Evolutionary conservation across 2,888 invertebrate genomes (phyloP).

Genomic region (Teleogryllus oceanicus): DNA sequence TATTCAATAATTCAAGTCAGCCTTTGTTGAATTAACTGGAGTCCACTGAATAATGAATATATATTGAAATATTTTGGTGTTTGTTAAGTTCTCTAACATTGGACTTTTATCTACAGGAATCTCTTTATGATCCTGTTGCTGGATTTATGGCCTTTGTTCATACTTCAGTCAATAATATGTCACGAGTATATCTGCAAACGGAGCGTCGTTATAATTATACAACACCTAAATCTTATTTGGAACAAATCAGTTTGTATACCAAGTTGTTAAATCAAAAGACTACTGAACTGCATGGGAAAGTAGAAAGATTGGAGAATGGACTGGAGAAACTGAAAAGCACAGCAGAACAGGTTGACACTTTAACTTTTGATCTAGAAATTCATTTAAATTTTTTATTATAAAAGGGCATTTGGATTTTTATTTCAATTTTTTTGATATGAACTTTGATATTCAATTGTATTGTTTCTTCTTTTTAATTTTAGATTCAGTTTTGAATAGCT

Average conservation of each 20-base stretch:
- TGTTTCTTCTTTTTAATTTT: neutral
- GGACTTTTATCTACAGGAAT: slow-evolving; percentile 48
- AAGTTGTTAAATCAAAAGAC: slow-evolving; percentile 82
- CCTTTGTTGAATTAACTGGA: no score
- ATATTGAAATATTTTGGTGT: no score
- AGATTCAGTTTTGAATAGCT: no score
- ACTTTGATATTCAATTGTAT: no score
- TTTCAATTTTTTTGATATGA: no score
- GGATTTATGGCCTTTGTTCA: slow-evolving; percentile 95
- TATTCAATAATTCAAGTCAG: no score
- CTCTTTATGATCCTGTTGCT: slow-evolving; percentile 78
- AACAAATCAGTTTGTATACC: slow-evolving; percentile 89
- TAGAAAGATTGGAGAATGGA: slow-evolving; percentile 85
- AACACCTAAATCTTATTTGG: slow-evolving; percentile 93
- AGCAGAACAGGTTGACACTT: slow-evolving; percentile 62
- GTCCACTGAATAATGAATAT: no score
- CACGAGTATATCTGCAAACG: slow-evolving; percentile 79
- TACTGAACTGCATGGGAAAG: slow-evolving; percentile 80
- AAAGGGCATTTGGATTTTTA: no score
- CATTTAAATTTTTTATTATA: no score
- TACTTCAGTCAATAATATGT: slow-evolving; percentile 86
- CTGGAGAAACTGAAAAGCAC: slow-evolving; percentile 86
- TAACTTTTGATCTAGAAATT: neutral
- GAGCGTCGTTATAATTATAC: slow-evolving; percentile 95
- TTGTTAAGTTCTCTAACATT: no score